These are phyloP conservation scores for Leuciscus idus DNA, from an alignment of 2,113 vertebrate genomes.

Conservation along the genomic window DNA sequence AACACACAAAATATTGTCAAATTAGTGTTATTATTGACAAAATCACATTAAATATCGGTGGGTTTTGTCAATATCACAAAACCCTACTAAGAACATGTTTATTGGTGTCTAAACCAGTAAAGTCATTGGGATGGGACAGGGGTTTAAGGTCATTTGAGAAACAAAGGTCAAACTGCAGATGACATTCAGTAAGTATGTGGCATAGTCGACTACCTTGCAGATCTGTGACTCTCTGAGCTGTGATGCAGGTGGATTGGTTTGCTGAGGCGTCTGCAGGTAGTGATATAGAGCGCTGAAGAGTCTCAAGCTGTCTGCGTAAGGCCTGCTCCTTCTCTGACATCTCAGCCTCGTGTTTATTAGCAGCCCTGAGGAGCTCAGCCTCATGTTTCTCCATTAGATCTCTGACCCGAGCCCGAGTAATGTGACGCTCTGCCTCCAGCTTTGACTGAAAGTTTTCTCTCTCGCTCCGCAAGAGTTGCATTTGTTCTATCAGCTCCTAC, in stretches of 20 bases:
- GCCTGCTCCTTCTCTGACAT: constrained; percentile 75
- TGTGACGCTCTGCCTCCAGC: constrained; percentile 89
- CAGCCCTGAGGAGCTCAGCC: constrained; percentile 73
- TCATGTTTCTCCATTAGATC: constrained; percentile 90
- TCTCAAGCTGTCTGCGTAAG: constrained; percentile 75
- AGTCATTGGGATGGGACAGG: no score
- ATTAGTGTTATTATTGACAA: no score
- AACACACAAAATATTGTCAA: no score
- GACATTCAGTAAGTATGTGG: neutral
- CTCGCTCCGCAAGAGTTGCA: constrained; percentile 79
- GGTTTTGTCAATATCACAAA: no score
- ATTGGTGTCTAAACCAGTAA: neutral
- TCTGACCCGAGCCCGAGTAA: constrained; percentile 87
- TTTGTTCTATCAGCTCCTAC: constrained; percentile 81
- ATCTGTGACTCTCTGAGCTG: constrained; percentile 72
- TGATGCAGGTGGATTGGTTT: constrained; percentile 39
- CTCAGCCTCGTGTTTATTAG: constrained; percentile 70
- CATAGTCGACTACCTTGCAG: constrained; percentile 77
- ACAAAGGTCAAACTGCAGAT: neutral
- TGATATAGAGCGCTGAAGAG: constrained; percentile 59
- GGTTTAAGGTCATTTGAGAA: neutral
- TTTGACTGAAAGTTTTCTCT: constrained; percentile 86
- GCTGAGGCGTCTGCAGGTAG: constrained; percentile 4
- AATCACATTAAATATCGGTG: no score
- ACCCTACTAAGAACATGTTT: neutral